phyloP scores from a whole-genome alignment of 2,888 invertebrate genomes.

The Tetragonisca angustula region DNA sequence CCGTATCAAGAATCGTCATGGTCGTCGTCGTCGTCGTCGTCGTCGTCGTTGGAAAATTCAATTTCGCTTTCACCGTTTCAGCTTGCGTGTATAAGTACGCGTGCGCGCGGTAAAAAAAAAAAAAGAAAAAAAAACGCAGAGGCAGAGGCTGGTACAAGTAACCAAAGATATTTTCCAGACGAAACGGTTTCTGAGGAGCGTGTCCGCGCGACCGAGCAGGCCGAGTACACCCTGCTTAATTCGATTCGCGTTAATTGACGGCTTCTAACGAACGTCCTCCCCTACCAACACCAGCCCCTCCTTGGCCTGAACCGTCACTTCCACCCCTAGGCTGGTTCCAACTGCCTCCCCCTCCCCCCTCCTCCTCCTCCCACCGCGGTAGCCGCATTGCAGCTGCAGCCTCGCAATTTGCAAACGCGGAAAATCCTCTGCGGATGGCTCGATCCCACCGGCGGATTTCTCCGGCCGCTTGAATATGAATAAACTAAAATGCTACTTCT shows the following conservation, averaged over 20 bases:
- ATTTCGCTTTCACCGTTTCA: background rate
- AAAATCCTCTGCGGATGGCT: conserved; percentile 60
- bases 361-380: conserved; percentile 39
- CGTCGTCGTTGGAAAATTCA: no score
- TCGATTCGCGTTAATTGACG: conserved; percentile 76
- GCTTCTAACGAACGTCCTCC: conserved; percentile 72
- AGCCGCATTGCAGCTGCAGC: conserved; percentile 69
- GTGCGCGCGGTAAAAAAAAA: background rate
- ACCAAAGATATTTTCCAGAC: conserved; percentile 52
- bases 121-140: no score
- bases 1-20: no score
- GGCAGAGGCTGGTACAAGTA: background rate
- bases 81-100: background rate
- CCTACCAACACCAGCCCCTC: conserved; percentile 19
- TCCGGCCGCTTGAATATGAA: conserved; percentile 66
- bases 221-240: conserved; percentile 66
- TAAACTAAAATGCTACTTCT: conserved; percentile 59
- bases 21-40: no score
- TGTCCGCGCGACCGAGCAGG: conserved; percentile 51
- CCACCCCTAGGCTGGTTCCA: conserved; percentile 35
- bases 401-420: conserved; percentile 66
- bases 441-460: conserved; percentile 61
- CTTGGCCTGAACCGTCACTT: conserved; percentile 44
- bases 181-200: conserved; percentile 45
- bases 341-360: conserved; percentile 32